Base-by-base conservation (phyloP, 2,888 invertebrate genomes). In the Hydriomena furcata region DNA sequence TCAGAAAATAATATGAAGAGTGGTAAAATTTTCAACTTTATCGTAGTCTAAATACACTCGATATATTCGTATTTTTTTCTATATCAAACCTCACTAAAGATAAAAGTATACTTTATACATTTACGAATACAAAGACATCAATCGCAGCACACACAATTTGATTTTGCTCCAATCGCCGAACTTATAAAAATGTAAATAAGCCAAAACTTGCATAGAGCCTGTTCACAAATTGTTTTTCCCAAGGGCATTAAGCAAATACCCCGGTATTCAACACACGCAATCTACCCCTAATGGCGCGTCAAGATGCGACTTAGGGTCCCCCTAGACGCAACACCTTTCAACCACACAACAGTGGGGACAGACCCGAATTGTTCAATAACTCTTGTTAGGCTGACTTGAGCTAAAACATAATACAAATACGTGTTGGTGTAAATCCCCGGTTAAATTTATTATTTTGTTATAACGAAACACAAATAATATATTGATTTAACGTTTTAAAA, bases 231-330 rank as follows among this genome's bases (percentile, higher is more conserved):
- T 75, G 79, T 74, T 83, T 84, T 84, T 83, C 76, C 78, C 74
- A 70, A 76, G 72, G 73, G 83, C 84, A 85, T 87, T 86, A 85
- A 73, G 79, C 82, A 83, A 84, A 85, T 80, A 79, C 72, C 80
- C 41, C 75, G 71, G 73, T 72, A 79, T 79, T 79, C 77, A 68
- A 71, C 76, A 80, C 82, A 82, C 79, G 82, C 83, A 81, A 86
- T 86, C 84, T 78, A 77, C 60, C 70, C 73, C 78, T 84, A 86
- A 87, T 87, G 86, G 79, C 71, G 79, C 86, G 86, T 81, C 81
- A 80, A 82, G 81, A 79, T 81, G 82, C 65, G 78, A 79, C 76
- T 81, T 31, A 45, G 32, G 51, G 41, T 35, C 31, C 40, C 50
- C 36, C 2, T 21, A 45, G 44, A 50, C 41, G 27, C 25, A 24